Base-by-base conservation (phyloP, 1,140 invertebrate genomes). In the Lasioglossum baleicum region DNA sequence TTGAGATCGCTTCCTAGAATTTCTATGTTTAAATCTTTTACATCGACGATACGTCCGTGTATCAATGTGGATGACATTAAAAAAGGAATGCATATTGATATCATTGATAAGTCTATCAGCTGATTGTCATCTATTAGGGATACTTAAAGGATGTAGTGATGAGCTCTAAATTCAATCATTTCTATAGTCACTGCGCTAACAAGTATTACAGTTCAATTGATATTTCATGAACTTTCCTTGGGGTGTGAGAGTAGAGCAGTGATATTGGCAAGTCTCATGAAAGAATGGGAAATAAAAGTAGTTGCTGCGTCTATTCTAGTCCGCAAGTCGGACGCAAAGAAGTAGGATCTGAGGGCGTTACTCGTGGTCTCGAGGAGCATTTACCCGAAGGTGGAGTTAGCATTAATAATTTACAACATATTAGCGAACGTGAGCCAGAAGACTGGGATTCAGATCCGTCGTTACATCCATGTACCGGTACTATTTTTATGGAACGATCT, bases 361-460 rank as follows among this genome's bases (percentile, higher is more conserved):
- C 85, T 20, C 91, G 92, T 3, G 94, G 94, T 35, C 93, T 95
- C 65, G 96, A 96, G 89, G 95, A 96, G 87, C 95, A 95, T 77
- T 93, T 96, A 71, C 95, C 95, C 7, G 95, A 97, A 86, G 95
- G 95, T 82, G 96, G 97, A 92, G 95, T 97, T 85, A 98, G 96
- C 91, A 95, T 95, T 70, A 96, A 96, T 83, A 99, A 98, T 94
- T 94, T 99, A 72, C 99, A 99, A 92, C 99, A 99, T 93, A 99
- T 99, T 84, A 99, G 98, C 91, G 99, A 99, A 94, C 94, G 99
- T 84, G 99, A 99, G 91, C 96, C 97, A 17, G 97, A 99, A 91
- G 98, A 99, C 92, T 97, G 97, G 88, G 98, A 99, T 86, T 92
- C 92, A 0, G 99, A 99, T 94, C 99, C 99, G 11, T 99, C 98